Evolutionary conservation across 1,140 invertebrate genomes (phyloP), one percentile per base, ranked within the genome.

Genomic region (Lucilia sericata): DNA sequence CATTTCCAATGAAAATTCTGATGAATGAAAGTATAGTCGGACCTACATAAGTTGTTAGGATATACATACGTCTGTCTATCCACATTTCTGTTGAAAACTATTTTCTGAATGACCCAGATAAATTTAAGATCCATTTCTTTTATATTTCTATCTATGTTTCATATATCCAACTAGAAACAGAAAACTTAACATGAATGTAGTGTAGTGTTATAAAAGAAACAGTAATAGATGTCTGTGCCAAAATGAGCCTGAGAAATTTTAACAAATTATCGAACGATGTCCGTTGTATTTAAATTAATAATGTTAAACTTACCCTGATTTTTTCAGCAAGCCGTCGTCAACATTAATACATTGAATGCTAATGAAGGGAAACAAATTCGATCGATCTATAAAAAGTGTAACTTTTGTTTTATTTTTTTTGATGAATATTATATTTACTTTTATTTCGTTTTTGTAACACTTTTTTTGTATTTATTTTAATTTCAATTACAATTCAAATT

Each of bases 281-380:
- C 42, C 10, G 34, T 42, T 76, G 5, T 76, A 17, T 76, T 34
- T 36, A n/a, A 76, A 76, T 76, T 21, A 34, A 75, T 75, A 42
- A 42, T 36, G n/a, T 74, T 74, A 30, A n/a, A 76, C 74, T 76
- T 36, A 76, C 74, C 74, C 12, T 30, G 25, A 30, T 42, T 13
- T 76, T 76, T 76, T 76, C 34, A 76, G 74, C 74, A 76, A 76
- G 17, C 36, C 10, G 34, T 36, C 25, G 34, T 42, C 10, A 42
- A 76, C 13, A 42, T 76, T 76, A 76, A n/a, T 76, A 42, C 74
- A 76, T 76, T 76, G 74, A 76, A 76, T 76, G 74, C 34, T 42
- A 76, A 76, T 76, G 74, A 76, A 3, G 74, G 74, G 74, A 42
- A 36, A 42, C n/a, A 42, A 76, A 42, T 76, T 55, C 12, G 17